Evolutionary conservation across 2,797 vertebrate species (phyloP), one percentile per base, ranked within the genome.

Genomic region (Lutjanus campechanus): DNA sequence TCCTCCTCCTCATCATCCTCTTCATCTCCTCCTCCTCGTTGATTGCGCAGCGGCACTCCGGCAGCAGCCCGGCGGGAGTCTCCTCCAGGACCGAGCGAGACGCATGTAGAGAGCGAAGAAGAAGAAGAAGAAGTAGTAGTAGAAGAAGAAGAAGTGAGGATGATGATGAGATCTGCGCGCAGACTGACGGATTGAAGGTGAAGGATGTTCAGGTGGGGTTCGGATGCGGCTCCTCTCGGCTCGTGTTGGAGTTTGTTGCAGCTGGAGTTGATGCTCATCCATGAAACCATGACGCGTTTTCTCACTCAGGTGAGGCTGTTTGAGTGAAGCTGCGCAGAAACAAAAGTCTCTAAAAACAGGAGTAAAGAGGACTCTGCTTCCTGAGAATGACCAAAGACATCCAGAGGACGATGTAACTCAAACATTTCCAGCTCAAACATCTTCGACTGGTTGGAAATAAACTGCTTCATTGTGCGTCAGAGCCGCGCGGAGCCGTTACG

Each of bases 41-140:
- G 62, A 81, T 67, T 82, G 88, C 76, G 66, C 86, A 85, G 15
- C 89, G 73, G 89, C 84, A 85, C 77, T 90, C 83, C 91, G 85
- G 83, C 88, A 76, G 5, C 74, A 20, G 68, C 75, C 50, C 56
- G 87, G 29, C 29, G 29, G 91, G 89, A 89, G 78, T 77, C 78
- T 53, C 66, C 29, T 29, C 29, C 29, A 29, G 29, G 29, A 29
- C 29, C 29, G 63, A 69, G 49, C 78, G 65, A 1, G 47, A 36
- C 43, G 43, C 43, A 8, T 41, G 15, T 41, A 74, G 36, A 82
- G 61, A 25, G 29, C 29, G 4, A 29, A 29, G 29, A 29, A 29
- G 29, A 29, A 29, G 29, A 29, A 29, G 29, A 29, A 29, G 29
- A 2, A 29, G 29, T 4, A 29, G 29, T 4, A n/a, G n/a, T n/a